Evolutionary conservation across 2,888 invertebrate species (phyloP), one percentile per base, ranked within the genome.

Genomic region (Eurois occulta): DNA sequence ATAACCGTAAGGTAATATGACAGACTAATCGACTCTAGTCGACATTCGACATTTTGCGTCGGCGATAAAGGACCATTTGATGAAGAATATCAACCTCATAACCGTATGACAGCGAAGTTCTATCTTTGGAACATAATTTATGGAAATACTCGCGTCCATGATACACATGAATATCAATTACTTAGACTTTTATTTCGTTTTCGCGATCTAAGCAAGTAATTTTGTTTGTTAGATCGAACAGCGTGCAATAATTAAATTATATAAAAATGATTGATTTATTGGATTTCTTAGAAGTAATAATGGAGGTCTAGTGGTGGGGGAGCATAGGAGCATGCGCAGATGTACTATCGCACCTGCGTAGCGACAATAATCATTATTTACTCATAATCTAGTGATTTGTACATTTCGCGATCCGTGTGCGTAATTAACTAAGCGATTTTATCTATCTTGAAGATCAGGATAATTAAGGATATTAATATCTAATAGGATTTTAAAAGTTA

Each of bases 341-440:
- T 95, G 95, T 92, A 92, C 88, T 88, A 88, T 91, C 92, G 93
- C 95, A 95, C 95, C 95, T 95, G 95, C 93, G 91, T 91, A 88
- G 88, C 83, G 90, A 92, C 93, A 93, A 91, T 91, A 91, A 91
- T 91, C 89, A 91, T 92, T 92, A 84, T 90, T 89, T 84, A 91
- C 85, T 88, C 84, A 89, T 88, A 90, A 88, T 83, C 87, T 75
- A 64, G 78, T 86, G 87, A 84, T 84, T 81, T 78, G 65, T 83
- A 72, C 28, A 80, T 78, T 76, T 86, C 85, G 72, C 85, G 72
- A 89, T 91, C 89, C 90, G 89, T 90, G 87, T 87, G 88, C 65
- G 60, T 82, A 79, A 71, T 85, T 72, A 78, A 67, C 62, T 58
- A 67, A 64, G 58, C n/a, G 32, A 74, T 64, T 74, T 62, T 41